Evolutionary conservation across 2,797 vertebrate genomes (phyloP), one percentile per base, ranked within the genome.

Genomic region (Sibirionetta formosa): DNA sequence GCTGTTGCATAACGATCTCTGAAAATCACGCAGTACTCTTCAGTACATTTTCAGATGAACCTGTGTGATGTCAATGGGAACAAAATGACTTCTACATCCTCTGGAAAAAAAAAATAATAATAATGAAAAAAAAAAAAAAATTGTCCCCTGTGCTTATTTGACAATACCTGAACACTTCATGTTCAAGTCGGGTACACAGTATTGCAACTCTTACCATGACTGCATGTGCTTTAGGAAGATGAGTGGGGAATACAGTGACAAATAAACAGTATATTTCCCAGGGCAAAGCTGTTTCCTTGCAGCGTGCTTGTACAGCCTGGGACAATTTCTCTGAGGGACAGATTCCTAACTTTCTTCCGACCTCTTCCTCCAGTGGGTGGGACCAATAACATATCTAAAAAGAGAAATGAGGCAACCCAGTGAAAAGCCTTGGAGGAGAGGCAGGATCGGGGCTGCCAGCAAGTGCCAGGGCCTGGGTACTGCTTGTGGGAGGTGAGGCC

Each of bases 61-160:
- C 29, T 7, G n/a, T 17, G 5, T 78, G 65, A 73, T 0, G 0
- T 70, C 51, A 86, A 63, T 23, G 29, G 16, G 20, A 78, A 76
- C 11, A 17, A 46, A 72, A 73, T 84, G n/a, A 7, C 0, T 0
- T n/a, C 29, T 70, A 2, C 3, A 1, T 68, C 7, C 31, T 77
- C 20, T 68, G 48, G 11, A 7, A 48, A 48, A 48, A 23, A 48
- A 48, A 19, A 44, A 42, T 38, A 38, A 15, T 36, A 44, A 44
- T 19, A 44, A 44, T 19, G 22, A 42, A 44, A 46, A 48, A 46
- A 35, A 48, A 46, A 35, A 60, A 88, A 82, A 29, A 14, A 46
- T 68, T 4, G 10, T 58, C n/a, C 3, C 5, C 50, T 86, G 27
- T 40, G 17, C 14, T 60, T 68, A 44, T 16, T 26, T 88, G 23